These are phyloP conservation scores for Zingel zingel DNA, from an alignment of 2,113 vertebrate genomes.

Conservation along the genomic window DNA sequence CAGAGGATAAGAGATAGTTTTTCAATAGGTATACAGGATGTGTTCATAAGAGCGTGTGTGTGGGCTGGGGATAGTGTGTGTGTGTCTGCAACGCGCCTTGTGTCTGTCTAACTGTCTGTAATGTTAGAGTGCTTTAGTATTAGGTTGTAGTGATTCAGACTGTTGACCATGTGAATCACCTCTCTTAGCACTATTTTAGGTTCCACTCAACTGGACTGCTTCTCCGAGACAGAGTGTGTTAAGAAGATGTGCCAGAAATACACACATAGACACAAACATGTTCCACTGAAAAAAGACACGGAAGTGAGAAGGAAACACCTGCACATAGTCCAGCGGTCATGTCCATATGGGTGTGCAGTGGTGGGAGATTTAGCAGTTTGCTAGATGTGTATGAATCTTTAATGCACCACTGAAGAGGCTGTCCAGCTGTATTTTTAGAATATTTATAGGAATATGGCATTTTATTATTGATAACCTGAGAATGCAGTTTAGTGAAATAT, in stretches of 20 bases:
- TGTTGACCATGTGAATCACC: conserved; percentile 56
- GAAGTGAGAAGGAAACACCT: conserved; percentile 53
- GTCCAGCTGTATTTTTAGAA: conserved; percentile 84
- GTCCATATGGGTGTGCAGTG: conserved; percentile 53
- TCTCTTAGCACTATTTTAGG: conserved; percentile 42
- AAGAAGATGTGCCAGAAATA: neutral
- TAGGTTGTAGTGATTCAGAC: conserved; percentile 49
- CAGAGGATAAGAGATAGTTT: conserved; percentile 24
- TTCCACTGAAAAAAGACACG: conserved; percentile 11
- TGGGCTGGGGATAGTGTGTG: conserved; percentile 13
- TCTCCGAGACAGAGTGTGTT: conserved; percentile 18
- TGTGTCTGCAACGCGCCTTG: neutral
- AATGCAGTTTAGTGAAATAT: conserved; percentile 85
- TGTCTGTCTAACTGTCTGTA: conserved; percentile 37
- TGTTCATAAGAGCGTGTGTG: conserved; percentile 32
- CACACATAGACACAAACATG: conserved; percentile 7
- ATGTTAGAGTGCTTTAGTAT: conserved; percentile 34
- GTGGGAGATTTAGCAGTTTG: conserved; percentile 64
- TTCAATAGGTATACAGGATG: conserved; percentile 15
- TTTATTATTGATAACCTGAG: conserved; percentile 86
- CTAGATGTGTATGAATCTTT: conserved; percentile 80
- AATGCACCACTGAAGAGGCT: conserved; percentile 64
- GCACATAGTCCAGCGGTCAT: conserved; percentile 33
- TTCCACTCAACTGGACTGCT: conserved; percentile 41
- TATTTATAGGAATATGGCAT: conserved; percentile 84